Evolutionary conservation across 2,888 invertebrate genomes (phyloP).

Genomic region (Lithosia quadra): DNA sequence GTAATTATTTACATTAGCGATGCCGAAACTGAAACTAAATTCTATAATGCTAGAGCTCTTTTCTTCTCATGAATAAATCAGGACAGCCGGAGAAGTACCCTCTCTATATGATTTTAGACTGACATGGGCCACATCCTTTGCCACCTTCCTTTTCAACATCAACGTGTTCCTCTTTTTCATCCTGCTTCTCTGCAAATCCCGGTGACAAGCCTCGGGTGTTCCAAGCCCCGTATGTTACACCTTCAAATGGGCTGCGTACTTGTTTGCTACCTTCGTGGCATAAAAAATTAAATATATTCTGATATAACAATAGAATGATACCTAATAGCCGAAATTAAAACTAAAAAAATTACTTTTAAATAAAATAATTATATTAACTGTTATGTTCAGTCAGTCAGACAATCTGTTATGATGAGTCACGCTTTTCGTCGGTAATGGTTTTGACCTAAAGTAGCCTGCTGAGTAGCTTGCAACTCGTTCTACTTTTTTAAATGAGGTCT

Average conservation of each 20-base stretch:
- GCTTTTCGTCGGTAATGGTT: background rate
- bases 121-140: background rate
- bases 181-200: background rate
- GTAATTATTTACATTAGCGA: slow-evolving; percentile 47
- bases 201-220: too few species aligned
- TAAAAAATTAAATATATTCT: too few species aligned
- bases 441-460: slow-evolving; percentile 9
- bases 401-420: background rate
- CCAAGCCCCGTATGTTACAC: too few species aligned
- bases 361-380: background rate
- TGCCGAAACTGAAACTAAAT: slow-evolving; percentile 27
- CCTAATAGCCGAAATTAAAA: too few species aligned
- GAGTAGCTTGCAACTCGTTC: slow-evolving; percentile 10
- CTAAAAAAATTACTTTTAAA: too few species aligned
- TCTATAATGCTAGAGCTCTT: slow-evolving; percentile 2
- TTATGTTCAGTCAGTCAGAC: background rate
- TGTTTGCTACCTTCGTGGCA: background rate
- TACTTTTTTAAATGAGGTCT: slow-evolving; percentile 12
- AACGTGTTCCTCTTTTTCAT: background rate
- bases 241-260: background rate
- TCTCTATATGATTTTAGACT: too few species aligned
- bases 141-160: background rate
- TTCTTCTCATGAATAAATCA: background rate
- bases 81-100: background rate
- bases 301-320: background rate